These are phyloP conservation scores for Cheilosia urbana DNA, from an alignment of 2,888 invertebrate species.

Conservation along the genomic window DNA sequence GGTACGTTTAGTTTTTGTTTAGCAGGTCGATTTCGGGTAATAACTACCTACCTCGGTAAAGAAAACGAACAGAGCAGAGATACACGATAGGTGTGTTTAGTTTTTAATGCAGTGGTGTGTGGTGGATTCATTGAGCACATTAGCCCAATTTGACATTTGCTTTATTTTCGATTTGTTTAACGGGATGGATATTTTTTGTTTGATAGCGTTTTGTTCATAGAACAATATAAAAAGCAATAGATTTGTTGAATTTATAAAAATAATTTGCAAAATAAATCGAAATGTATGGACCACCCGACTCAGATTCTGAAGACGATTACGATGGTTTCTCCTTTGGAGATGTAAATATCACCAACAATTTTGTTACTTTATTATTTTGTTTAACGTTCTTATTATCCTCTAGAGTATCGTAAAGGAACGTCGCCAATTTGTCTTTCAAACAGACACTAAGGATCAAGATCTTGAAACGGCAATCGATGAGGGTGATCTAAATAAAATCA, in stretches of 20 bases:
- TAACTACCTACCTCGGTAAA: too few species aligned
- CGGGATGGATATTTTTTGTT: background rate
- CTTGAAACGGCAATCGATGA: slow-evolving; percentile 77
- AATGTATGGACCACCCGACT: slow-evolving; percentile 79
- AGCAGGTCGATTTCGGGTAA: too few species aligned
- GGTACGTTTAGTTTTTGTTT: too few species aligned
- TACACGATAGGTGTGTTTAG: too few species aligned
- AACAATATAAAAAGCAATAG: background rate
- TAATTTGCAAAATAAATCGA: slow-evolving; percentile 6
- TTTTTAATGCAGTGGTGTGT: too few species aligned
- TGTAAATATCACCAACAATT: slow-evolving; percentile 31
- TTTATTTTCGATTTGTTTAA: background rate
- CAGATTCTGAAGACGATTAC: slow-evolving; percentile 81
- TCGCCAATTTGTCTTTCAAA: slow-evolving; percentile 46
- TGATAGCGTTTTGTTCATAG: too few species aligned
- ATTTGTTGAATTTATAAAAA: background rate
- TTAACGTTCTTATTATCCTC: background rate
- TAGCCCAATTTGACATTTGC: slow-evolving; percentile 23
- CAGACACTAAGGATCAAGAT: slow-evolving; percentile 69
- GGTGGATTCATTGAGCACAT: too few species aligned
- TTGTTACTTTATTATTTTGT: background rate
- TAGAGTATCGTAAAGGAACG: slow-evolving; percentile 50
- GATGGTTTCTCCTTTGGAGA: slow-evolving; percentile 82
- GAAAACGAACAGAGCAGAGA: too few species aligned
- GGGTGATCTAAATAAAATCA: slow-evolving; percentile 77